Base-by-base conservation (phyloP, 2,113 vertebrate genomes). In the Seriola dumerili region DNA sequence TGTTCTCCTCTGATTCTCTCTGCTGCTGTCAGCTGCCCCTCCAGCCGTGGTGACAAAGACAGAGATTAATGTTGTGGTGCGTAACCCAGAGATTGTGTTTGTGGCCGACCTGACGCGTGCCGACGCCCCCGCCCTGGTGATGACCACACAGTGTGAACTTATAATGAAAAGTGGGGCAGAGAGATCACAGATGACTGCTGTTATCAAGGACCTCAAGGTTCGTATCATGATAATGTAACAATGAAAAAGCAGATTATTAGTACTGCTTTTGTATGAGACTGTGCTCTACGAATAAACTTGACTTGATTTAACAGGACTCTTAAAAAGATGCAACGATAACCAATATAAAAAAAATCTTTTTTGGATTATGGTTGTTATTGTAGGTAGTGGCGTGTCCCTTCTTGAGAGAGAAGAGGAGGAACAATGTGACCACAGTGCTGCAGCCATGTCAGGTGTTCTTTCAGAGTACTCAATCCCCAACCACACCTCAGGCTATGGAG, bases 51-150 rank as follows among this genome's bases (percentile, higher is more conserved):
- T 92, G 40, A 93, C 95, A 48, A 97, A 96, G 42, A 96, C 94
- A 29, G 97, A 98, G 94, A 93, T 98, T 52, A 97, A 97, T 62
- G 86, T 98, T 59, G 3, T 96, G 50, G 94, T 99, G 91, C 96
- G 96, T 93, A 98, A 99, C 89, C 97, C 98, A 1, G 97, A 99
- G 91, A 96, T 99, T 38, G 97, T 99, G 16, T 99, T 99, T 88
- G 98, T 99, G 89, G 98, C 97, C 0, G 98, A 99, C 88, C 95
- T 99, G 93, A 97, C 97, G 23, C 97, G 95, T 72, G 96, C 94
- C 17, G 97, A 99, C 61, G 97, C 97, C 61, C 97, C 97, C 14
- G 95, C 98, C 0, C 87, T 99, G 63, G 97, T 99, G 46, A 94
- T 98, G 94, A 98, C 97, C 72, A 96, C 96, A 1, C 95, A 99